Base-by-base conservation (phyloP, 2,888 invertebrate genomes). In the Dione vanillae region DNA sequence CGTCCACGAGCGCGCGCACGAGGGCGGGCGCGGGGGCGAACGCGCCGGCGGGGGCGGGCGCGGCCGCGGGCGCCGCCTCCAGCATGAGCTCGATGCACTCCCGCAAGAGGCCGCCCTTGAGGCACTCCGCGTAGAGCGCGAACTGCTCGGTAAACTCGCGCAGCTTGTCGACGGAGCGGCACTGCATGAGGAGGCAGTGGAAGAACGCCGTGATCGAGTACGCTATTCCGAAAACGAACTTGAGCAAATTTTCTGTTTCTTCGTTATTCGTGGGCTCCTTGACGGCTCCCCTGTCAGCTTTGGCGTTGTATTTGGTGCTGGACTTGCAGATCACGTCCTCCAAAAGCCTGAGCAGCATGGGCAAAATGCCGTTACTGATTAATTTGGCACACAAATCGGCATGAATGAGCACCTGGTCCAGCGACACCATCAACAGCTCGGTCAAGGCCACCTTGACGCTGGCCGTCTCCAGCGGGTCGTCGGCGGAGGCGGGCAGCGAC, bases 201-300 rank as follows among this genome's bases (percentile, higher is more conserved):
- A 95, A 92, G 80, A 95, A 95, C 0, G 94, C 94, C 0, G 94
- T 89, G 51, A 95, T 89, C 0, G 94, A 94, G 76, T 94, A 95
- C 12, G 94, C 93, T 6, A 94, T 90, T 0, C 94, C 95, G 80
- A 95, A 95, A 6, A 95, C 90, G 75, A 94, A 95, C 80, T 94
- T 94, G 77, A 95, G 94, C 75, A 94, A 80, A 74, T 94, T 87
- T 20, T 90, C 88, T 11, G 94, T 91, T 80, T 94, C 94, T 80
- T 85, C 83, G 74, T 82, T 81, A 65, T 80, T 82, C 56, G 81
- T 79, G 72, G 74, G 70, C 5, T 84, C 84, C 3, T 47, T 64
- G 49, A 10, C 10, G 37, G 8, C 16, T n/a, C n/a, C 43, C 5
- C 45, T 64, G 12, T 64, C 35, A 19, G 74, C 76, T 61, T 80